These are phyloP conservation scores for Tetramorium alpestre DNA, from an alignment of 1,140 invertebrate genomes.

Conservation along the genomic window DNA sequence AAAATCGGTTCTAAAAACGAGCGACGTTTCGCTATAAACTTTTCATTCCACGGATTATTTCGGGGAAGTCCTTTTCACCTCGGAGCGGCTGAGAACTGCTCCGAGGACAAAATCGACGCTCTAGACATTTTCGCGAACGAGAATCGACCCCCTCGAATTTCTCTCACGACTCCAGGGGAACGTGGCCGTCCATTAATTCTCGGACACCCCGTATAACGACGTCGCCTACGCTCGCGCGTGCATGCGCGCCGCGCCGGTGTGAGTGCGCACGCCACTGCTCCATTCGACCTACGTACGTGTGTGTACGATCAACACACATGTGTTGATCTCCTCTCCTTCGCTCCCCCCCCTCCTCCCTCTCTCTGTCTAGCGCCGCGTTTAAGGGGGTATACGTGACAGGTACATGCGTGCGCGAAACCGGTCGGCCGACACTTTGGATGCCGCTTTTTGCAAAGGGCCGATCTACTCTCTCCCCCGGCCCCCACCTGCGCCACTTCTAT, in stretches of 20 bases:
- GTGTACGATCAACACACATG: conserved; percentile 3
- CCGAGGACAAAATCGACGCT: neutral
- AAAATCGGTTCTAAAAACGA: neutral
- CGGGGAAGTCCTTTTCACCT: neutral
- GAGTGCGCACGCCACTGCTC: conserved; percentile 39
- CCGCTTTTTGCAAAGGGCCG: conserved; percentile 46
- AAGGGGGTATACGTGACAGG: conserved; percentile 59
- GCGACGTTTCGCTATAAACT: neutral
- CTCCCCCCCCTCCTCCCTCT: neutral
- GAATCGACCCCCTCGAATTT: neutral
- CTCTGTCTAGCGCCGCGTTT: neutral
- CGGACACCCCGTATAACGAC: conserved; percentile 36
- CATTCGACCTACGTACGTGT: neutral
- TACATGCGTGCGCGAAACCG: conserved; percentile 62
- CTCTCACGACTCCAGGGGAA: too few relatives aligned
- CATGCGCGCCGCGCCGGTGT: conserved; percentile 14
- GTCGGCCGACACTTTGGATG: conserved; percentile 58
- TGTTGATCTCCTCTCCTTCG: neutral
- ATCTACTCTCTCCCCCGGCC: neutral
- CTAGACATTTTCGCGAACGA: neutral
- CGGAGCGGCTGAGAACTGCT: neutral
- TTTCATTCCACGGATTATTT: neutral
- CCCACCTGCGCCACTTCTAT: conserved; percentile 20
- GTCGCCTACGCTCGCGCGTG: conserved; percentile 41
- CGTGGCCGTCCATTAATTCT: neutral